phyloP scores from a whole-genome alignment of 2,797 vertebrate genomes.

The Pelochelys cantorii region DNA sequence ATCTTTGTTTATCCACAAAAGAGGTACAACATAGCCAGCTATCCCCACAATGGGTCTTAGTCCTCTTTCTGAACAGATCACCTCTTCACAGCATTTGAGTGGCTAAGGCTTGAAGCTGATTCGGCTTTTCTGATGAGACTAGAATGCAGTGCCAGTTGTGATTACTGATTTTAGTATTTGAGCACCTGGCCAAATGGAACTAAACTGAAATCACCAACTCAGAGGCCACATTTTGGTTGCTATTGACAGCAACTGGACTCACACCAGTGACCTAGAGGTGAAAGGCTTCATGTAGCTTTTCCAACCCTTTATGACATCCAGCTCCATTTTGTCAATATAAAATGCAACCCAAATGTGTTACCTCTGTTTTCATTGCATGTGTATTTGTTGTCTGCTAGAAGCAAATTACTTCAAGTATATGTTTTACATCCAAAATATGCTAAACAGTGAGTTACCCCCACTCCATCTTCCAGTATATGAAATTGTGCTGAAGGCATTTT shows the following conservation, averaged over 20 bases:
- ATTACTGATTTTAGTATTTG: conserved; percentile 47
- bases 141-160: not conserved
- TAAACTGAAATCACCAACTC: not conserved
- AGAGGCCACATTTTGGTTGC: conserved; percentile 12
- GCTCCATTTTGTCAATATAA: conserved; percentile 42
- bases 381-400: conserved; percentile 3
- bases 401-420: not conserved
- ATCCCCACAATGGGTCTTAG: not conserved
- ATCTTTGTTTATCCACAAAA: not conserved
- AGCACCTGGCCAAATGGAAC: conserved; percentile 50
- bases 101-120: not conserved
- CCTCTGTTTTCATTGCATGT: conserved; percentile 13
- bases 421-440: not conserved
- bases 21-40: fast-evolving
- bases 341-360: conserved; percentile 53
- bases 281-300: conserved; percentile 55
- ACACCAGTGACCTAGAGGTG: conserved; percentile 58
- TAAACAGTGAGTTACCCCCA: not conserved
- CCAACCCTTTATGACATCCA: conserved; percentile 23
- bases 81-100: not conserved
- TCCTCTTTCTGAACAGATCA: not conserved
- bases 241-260: conserved; percentile 52
- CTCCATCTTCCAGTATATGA: not conserved
- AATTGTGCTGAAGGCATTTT: not conserved
- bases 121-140: not conserved